Evolutionary conservation across 2,888 invertebrate species (phyloP), one percentile per base, ranked within the genome.

Genomic region (Pristionchus mayeri): DNA sequence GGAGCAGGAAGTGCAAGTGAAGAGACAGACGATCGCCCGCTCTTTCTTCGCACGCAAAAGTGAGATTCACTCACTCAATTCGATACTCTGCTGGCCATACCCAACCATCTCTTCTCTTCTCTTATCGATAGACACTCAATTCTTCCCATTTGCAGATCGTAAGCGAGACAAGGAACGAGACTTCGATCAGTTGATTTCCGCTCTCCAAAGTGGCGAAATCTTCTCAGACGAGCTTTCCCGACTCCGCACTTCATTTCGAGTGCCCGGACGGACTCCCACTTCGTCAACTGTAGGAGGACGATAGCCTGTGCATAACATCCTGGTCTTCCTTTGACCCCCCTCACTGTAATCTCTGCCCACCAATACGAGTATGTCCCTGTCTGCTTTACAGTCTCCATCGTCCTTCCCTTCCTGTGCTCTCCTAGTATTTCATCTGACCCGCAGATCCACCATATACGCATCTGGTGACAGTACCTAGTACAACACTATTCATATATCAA

Each of bases 201-300:
- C 91, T 24, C 89, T 92, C 9, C 92, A 92, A 84, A 89, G 87
- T n/a, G 92, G 92, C n/a, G 92, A 92, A 83, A 87, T 92, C 34
- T 92, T 92, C 88, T 89, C 90, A 37, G 92, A 92, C 63, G 92
- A 92, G 60, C 87, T 92, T 82, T 87, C 87, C 18, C 86, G 92
- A n/a, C 88, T 92, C 27, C 85, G 92, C 44, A 90, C 90, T 3
- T 92, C 92, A 18, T 91, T 92, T 87, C 86, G 90, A 16, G 86
- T 79, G 18, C 84, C 84, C 50, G 76, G 76, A 6, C 76, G 76
- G 13, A 2, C 37, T 44, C 9, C 71, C 7, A 40, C 71, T 30
- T 9, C 71, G 11, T 7, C 30, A 1, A 71, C 67, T 34, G 71
- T 71, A 7, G 71, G 71, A 13, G 71, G 40, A 71, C 71, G 71